Conservation (phyloP, 2,113 vertebrate genomes). For the Pterocles gutturalis region DNA sequence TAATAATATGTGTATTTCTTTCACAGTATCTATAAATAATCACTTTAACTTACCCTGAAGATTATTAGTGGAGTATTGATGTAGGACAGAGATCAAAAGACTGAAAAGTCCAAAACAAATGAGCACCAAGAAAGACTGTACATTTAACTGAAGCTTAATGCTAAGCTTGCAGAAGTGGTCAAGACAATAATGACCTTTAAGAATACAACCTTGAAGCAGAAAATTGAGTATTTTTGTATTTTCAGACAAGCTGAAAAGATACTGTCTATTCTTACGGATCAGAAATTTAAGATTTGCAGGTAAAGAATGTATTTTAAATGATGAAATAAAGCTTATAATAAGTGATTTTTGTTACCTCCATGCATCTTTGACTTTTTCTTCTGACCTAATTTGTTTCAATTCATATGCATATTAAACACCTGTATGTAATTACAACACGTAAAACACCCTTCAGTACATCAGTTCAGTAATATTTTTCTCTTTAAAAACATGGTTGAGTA, state of each 20-base stretch:
- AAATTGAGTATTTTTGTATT: background rate
- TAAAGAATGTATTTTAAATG: background rate
- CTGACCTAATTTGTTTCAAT: background rate
- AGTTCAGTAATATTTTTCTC: background rate
- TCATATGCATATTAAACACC: background rate
- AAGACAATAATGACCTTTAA: background rate
- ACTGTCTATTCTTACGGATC: rapidly evolving
- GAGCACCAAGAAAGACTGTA: rapidly evolving
- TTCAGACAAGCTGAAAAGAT: background rate
- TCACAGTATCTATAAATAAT: background rate
- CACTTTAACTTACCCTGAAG: background rate
- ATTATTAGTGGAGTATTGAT: background rate
- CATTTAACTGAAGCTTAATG: background rate
- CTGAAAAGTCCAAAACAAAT: background rate
- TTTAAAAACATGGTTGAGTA: background rate
- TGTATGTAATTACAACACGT: background rate
- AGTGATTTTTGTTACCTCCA: background rate
- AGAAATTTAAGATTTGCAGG: background rate
- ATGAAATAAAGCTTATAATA: background rate
- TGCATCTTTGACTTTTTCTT: background rate
- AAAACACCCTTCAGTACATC: background rate
- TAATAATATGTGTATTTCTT: background rate
- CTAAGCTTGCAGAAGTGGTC: rapidly evolving
- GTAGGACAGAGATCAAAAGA: background rate
- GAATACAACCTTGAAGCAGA: background rate